phyloP scores from a whole-genome alignment of 2,113 vertebrate species.

The Pantherophis guttatus region DNA sequence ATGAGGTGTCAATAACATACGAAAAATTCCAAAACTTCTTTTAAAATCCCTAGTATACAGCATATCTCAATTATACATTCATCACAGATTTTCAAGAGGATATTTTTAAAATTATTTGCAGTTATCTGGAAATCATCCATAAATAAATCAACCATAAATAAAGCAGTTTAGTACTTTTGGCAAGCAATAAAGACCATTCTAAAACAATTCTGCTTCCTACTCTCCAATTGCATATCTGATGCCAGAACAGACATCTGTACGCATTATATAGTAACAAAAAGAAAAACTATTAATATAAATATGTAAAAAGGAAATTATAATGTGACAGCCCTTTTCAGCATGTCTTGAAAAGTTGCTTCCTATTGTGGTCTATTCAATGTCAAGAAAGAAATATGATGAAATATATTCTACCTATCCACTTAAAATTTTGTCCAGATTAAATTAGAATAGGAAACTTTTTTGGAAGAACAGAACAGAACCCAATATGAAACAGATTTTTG shows the following conservation, averaged over 20 bases:
- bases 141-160: neutral
- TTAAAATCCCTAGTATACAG: neutral
- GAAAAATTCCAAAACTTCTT: slow-evolving; percentile 10
- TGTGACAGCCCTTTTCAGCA: slow-evolving; percentile 56
- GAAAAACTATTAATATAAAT: slow-evolving; percentile 24
- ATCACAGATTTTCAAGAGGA: slow-evolving; percentile 21
- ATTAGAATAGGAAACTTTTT: slow-evolving; percentile 37
- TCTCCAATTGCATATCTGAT: slow-evolving; percentile 26
- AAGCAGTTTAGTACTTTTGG: slow-evolving; percentile 7
- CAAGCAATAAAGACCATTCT: slow-evolving; percentile 37
- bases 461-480: slow-evolving; percentile 11
- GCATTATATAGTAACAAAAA: slow-evolving; percentile 15
- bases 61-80: slow-evolving; percentile 39
- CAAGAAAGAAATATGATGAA: slow-evolving; percentile 63
- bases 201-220: slow-evolving; percentile 39
- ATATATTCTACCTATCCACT: slow-evolving; percentile 62
- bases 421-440: slow-evolving; percentile 49
- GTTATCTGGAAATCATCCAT: slow-evolving; percentile 40
- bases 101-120: slow-evolving; percentile 31
- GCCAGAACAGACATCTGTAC: slow-evolving; percentile 30
- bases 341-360: slow-evolving; percentile 51
- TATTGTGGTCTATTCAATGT: slow-evolving; percentile 65
- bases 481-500: slow-evolving; percentile 32
- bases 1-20: slow-evolving; percentile 48
- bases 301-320: slow-evolving; percentile 36